Evolutionary conservation across 35 echinoderm and acorn worm genomes (phyloP), one percentile per base, ranked within the genome.

Genomic region (Holothuria glaberrima): DNA sequence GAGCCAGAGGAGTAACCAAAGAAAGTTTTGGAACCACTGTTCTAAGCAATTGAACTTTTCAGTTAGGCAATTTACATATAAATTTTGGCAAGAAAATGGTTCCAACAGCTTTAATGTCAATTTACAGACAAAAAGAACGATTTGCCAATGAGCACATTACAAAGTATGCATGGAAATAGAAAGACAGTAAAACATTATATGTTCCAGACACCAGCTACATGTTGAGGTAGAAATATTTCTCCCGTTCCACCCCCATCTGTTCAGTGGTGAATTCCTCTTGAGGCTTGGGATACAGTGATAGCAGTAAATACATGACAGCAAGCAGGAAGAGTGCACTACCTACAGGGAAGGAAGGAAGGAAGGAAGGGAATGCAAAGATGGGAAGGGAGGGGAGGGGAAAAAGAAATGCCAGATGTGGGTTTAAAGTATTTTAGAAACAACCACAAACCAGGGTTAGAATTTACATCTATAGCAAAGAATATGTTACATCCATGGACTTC

Each of bases 141-240:
- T 54, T 9, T 54, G 13, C 50, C 9, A 54, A 17, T 54, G 50
- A 54, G 50, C 12, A 0, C 25, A 69, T 69, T 28, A 65, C 12
- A 20, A 33, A 69, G 9, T 33, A 18, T 24, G 66, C 7, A 9
- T 69, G 66, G 66, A 69, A 69, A n/a, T 30, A 69, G 66, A 69
- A 33, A 69, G 66, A 69, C 31, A 10, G 20, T 28, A 5, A 29
- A 4, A 69, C 66, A 9, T 4, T 20, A 27, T 4, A 41, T 54
- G 13, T 54, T 54, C 13, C 30, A 78, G 74, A 38, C 33, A 34
- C 74, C n/a, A n/a, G 24, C 38, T 71, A 87, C 29, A 87, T 87
- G 85, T 87, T 87, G 41, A 87, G 85, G 44, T 69, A 71, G 63
- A 87, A 69, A 31, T 87, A 87, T 87, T 87, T 87, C 38, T 87